Evolutionary conservation across 1,140 invertebrate species (phyloP).

Genomic region (Drosophila lini): DNA sequence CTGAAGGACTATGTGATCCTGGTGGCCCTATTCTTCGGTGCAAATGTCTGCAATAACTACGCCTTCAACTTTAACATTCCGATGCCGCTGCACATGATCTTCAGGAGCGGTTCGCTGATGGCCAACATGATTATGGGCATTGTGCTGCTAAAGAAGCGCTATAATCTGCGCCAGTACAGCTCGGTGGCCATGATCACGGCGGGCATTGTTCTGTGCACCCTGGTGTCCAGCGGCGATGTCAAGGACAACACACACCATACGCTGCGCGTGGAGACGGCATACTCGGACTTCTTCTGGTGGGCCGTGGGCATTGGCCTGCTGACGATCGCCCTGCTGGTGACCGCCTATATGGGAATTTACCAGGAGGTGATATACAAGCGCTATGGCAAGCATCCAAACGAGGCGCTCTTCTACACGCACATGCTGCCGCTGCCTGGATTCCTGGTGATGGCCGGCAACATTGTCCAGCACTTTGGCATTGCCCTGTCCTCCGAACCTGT

Average conservation of each 20-base stretch:
- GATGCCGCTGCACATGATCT: conserved; percentile 99
- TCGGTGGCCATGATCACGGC: conserved; percentile 96
- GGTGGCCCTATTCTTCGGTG: conserved; percentile 95
- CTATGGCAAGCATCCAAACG: conserved; percentile 96
- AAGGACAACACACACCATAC: conserved; percentile 84
- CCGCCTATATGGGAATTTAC: conserved; percentile 98
- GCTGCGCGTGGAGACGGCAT: conserved; percentile 80
- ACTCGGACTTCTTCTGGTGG: conserved; percentile 91
- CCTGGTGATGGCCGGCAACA: conserved; percentile 87
- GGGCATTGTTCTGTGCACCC: conserved; percentile 96
- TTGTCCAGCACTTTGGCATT: conserved; percentile 89
- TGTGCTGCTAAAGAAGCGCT: conserved; percentile 94
- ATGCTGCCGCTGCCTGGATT: conserved; percentile 75
- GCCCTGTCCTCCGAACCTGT: conserved; percentile 75
- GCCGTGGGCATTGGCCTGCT: conserved; percentile 92
- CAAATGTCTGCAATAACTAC: conserved; percentile 98
- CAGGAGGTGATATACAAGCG: conserved; percentile 95
- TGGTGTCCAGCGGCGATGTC: conserved; percentile 89
- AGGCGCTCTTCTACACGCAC: conserved; percentile 96
- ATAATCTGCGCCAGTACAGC: conserved; percentile 94
- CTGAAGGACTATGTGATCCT: conserved; percentile 93
- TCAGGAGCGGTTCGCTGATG: conserved; percentile 97
- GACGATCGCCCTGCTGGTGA: conserved; percentile 95
- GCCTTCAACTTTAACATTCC: conserved; percentile 98
- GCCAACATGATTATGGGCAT: conserved; percentile 98